Evolutionary conservation across 2,797 vertebrate species (phyloP), one percentile per base, ranked within the genome.

Genomic region (Macrochelys suwanniensis): DNA sequence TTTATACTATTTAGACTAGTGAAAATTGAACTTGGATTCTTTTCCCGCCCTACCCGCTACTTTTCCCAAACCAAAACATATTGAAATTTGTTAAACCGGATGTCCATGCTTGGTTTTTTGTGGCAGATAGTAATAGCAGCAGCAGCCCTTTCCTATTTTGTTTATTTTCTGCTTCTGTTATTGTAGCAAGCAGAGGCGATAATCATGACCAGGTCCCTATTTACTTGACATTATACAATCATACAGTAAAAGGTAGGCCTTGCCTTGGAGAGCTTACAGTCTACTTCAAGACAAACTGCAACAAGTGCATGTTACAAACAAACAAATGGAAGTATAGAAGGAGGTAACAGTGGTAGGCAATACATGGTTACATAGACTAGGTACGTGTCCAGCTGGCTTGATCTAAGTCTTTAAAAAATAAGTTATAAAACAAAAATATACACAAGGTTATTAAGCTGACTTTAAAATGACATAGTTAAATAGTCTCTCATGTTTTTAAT

Each of bases 221-320:
- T 93, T 88, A 80, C 71, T 89, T 83, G 61, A 19, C 11, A 4
- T 74, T 81, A 2, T 65, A 37, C 33, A 87, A 28, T 78, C 85
- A 16, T 53, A 78, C 13, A 81, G 42, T 85, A 77, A 85, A 77
- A 57, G 56, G 61, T 71, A 42, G 21, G n/a, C 19, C 37, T 71
- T 37, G 68, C 21, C n/a, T 21, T 71, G 11, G 88, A 50, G 79
- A 13, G 8, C 15, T 95, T 80, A 19, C 1, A 12, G 19, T 51
- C 4, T 88, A 88, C 89, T 92, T 90, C 92, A 89, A 92, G 91
- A 33, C 77, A 80, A 93, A 5, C 49, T 86, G 84, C 85, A 94
- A 71, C 21, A 83, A 87, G 47, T 2, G n/a, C 7, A 59, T 42
- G 33, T 54, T 59, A 53, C 21, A 13, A 45, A 53, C 11, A 13